Evolutionary conservation across 1,140 invertebrate species (phyloP).

Genomic region (Drosophila kepulauana): DNA sequence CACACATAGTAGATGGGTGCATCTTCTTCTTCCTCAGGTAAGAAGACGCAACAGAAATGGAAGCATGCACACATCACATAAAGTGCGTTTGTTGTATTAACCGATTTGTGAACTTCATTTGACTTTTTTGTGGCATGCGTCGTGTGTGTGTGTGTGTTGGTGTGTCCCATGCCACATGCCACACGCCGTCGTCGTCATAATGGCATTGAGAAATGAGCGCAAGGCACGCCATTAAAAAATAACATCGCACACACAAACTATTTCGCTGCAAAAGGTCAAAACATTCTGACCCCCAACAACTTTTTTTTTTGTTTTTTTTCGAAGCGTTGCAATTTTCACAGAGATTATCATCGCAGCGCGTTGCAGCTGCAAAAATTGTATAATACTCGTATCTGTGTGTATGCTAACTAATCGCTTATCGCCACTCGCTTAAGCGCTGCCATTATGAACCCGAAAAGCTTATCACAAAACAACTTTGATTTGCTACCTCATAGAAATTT

Average conservation of each 20-base stretch:
- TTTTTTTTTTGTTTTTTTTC: too few species aligned
- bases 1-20: not conserved
- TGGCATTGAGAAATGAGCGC: constrained; percentile 33
- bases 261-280: constrained; percentile 10
- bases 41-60: not conserved
- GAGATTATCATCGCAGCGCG: too few species aligned
- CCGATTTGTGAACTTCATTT: constrained; percentile 53
- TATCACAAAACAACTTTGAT: too few species aligned
- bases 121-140: constrained; percentile 19
- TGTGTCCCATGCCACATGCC: constrained; percentile 12
- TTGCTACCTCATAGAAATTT: too few species aligned
- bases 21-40: constrained; percentile 5
- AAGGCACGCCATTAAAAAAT: constrained; percentile 32
- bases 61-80: constrained; percentile 26
- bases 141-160: not conserved
- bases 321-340: too few species aligned
- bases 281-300: too few species aligned
- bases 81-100: constrained; percentile 51
- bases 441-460: too few species aligned
- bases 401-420: too few species aligned
- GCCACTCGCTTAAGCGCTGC: too few species aligned
- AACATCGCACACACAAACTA: not conserved
- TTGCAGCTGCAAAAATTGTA: too few species aligned
- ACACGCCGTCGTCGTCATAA: not conserved
- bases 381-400: too few species aligned